These are phyloP conservation scores for Lepidocolaptes lacrymiger DNA, from an alignment of 2,797 vertebrate species.

Conservation along the genomic window DNA sequence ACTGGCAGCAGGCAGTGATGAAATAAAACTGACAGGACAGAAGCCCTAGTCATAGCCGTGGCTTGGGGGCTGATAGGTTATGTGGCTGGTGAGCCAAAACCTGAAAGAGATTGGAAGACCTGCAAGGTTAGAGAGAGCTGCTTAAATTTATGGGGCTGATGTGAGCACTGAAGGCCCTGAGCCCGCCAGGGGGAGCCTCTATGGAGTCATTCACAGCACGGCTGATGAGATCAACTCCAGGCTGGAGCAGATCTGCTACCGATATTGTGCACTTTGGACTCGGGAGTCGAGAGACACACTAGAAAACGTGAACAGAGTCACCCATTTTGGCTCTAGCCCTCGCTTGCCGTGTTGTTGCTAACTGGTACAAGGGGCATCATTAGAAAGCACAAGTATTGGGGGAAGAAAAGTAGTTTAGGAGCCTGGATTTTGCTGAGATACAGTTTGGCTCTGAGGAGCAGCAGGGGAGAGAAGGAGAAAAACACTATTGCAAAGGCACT, in stretches of 20 bases:
- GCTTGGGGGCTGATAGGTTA: neutral
- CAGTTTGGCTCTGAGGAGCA: neutral
- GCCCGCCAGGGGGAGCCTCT: neutral
- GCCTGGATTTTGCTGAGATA: neutral
- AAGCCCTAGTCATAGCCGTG: neutral
- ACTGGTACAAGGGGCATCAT: neutral
- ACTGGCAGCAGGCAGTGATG: neutral
- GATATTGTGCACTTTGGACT: neutral
- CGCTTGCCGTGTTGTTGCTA: neutral
- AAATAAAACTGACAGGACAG: neutral
- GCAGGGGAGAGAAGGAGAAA: neutral
- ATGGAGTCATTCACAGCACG: neutral
- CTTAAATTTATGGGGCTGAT: neutral
- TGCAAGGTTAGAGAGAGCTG: neutral
- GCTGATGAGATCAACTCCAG: neutral
- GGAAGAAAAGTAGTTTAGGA: neutral
- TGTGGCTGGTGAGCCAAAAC: neutral
- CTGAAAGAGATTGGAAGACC: neutral
- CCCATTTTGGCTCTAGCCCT: neutral
- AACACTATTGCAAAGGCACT: neutral
- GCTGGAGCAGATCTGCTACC: neutral
- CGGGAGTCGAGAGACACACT: neutral
- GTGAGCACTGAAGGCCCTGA: neutral
- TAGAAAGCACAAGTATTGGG: neutral
- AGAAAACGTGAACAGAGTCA: neutral